Evolutionary conservation across 2,797 vertebrate species (phyloP), one percentile per base, ranked within the genome.

Genomic region (Semaprochilodus insignis): DNA sequence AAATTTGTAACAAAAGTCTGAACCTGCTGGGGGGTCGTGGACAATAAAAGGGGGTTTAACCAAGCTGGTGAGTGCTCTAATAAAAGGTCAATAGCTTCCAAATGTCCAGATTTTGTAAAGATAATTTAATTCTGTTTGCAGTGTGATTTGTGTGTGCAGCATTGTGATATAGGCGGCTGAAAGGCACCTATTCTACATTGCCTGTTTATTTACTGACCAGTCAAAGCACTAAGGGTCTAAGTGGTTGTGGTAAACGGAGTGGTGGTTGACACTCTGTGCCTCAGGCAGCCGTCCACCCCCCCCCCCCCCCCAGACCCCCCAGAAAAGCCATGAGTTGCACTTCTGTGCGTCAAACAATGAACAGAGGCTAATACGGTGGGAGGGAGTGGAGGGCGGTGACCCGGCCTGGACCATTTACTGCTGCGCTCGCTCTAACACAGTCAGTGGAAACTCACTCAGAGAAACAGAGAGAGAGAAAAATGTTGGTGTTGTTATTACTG

Each of bases 321-420:
- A 59, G 27, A 72, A 44, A 34, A 71, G 27, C 44, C 63, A 77
- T 82, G 81, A 82, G 81, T 72, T 48, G 2, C 74, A 77, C 66
- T 71, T 77, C 74, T 82, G 81, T 82, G 74, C 72, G 60, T 21
- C 6, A 6, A 77, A 82, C 81, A 82, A 82, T 82, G 74, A 77
- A 82, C 81, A 82, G 81, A 77, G 59, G 57, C 27, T 27, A 74
- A 59, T 1, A 65, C 21, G n/a, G 55, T 10, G 74, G 67, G 36
- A 80, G 73, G 60, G 73, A 75, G 74, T 25, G 23, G 74, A 77
- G n/a, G 55, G 55, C 21, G 34, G 62, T 51, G 72, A 74, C 54
- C 72, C 25, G 54, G 73, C 31, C 65, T 62, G 59, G 55, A 40
- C 44, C 44, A 74, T 59, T 57, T 72, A 72, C 59, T 52, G 67